Evolutionary conservation across 1,140 invertebrate genomes (phyloP).

Genomic region (Bombus fervidus): DNA sequence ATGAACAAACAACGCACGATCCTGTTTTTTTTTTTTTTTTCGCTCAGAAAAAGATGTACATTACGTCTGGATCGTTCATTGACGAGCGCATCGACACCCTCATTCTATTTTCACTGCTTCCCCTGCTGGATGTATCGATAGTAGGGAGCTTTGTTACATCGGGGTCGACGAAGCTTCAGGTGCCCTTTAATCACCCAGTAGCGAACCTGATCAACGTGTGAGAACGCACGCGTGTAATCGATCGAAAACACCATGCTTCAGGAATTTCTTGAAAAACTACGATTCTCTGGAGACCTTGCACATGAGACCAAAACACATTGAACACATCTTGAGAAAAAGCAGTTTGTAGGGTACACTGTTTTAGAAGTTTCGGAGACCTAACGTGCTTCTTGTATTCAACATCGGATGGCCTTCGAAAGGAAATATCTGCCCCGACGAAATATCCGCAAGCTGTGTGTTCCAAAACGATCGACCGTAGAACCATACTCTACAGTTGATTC

Average conservation of each 20-base stretch:
- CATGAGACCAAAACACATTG: too few species aligned
- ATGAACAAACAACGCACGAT: background rate
- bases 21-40: background rate
- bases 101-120: constrained; percentile 25
- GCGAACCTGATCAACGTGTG: too few species aligned
- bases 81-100: constrained; percentile 13
- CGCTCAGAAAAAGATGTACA: background rate
- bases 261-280: background rate
- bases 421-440: too few species aligned
- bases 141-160: constrained; percentile 16
- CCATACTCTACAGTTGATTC: too few species aligned
- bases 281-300: background rate
- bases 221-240: background rate
- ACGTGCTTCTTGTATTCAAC: too few species aligned
- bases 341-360: too few species aligned
- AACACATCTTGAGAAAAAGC: too few species aligned
- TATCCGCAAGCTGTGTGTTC: too few species aligned
- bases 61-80: background rate
- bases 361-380: too few species aligned
- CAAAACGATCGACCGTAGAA: too few species aligned
- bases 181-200: constrained; percentile 16
- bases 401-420: too few species aligned
- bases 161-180: background rate
- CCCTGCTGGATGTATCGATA: background rate
- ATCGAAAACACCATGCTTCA: background rate